These are phyloP conservation scores for Zeugodacus cucurbitae DNA, from an alignment of 1,140 invertebrate genomes.

Conservation along the genomic window DNA sequence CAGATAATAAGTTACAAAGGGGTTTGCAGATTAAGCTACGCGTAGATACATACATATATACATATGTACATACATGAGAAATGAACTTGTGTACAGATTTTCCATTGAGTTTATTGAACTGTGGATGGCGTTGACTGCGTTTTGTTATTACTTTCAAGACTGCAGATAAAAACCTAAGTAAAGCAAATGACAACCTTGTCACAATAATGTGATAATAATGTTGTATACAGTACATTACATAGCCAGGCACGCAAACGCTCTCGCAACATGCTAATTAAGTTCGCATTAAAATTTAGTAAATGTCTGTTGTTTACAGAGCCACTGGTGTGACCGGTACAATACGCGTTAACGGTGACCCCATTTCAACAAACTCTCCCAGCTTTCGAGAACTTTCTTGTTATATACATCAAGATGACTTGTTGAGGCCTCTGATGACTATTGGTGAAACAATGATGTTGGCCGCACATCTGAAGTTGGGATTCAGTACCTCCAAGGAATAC, in stretches of 20 bases:
- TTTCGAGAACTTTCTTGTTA: constrained; percentile 87
- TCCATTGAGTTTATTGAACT: constrained; percentile 5
- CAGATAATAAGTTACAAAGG: background rate
- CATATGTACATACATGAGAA: background rate
- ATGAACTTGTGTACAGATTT: background rate
- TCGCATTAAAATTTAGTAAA: background rate
- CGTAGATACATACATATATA: background rate
- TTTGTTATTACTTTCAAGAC: background rate
- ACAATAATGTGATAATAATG: no score
- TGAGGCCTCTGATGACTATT: constrained; percentile 83
- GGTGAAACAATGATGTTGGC: constrained; percentile 86
- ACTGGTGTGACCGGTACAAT: constrained; percentile 76
- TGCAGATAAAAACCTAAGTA: background rate
- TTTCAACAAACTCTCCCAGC: constrained; percentile 74
- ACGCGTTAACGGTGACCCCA: constrained; percentile 78
- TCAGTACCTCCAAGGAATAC: constrained; percentile 68
- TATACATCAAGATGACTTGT: constrained; percentile 90
- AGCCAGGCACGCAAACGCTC: background rate
- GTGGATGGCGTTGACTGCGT: background rate
- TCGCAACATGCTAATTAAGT: background rate
- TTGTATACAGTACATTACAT: background rate
- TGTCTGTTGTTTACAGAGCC: constrained; percentile 63
- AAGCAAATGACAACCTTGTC: background rate
- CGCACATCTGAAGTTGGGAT: constrained; percentile 86
- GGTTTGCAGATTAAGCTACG: background rate